These are phyloP conservation scores for Geococcyx californianus DNA, from an alignment of 2,113 vertebrate genomes.

Conservation along the genomic window DNA sequence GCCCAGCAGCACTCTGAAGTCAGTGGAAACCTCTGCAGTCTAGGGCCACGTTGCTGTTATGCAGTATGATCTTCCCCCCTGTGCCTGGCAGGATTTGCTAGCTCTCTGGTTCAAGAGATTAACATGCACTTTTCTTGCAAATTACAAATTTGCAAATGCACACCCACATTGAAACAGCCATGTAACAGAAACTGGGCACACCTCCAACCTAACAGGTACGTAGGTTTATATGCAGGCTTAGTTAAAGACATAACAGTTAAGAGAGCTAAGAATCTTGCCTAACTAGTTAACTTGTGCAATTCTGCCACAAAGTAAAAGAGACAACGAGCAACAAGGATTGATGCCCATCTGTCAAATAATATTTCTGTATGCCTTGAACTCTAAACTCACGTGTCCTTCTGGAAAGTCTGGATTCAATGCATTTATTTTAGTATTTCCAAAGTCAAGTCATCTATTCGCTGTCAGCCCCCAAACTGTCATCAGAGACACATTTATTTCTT, in stretches of 20 bases:
- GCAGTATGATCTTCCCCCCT: background rate
- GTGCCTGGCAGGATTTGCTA: background rate
- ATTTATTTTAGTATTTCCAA: background rate
- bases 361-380: background rate
- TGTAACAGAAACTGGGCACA: background rate
- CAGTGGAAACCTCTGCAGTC: rapidly evolving
- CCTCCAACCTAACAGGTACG: rapidly evolving
- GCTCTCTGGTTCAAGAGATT: background rate
- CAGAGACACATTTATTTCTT: background rate
- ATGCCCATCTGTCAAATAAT: background rate
- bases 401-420: background rate
- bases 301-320: background rate
- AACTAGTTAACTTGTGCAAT: background rate
- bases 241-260: background rate
- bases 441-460: background rate
- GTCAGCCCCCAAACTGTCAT: background rate
- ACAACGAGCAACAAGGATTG: background rate
- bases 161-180: background rate
- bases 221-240: background rate
- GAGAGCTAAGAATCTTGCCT: background rate
- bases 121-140: rapidly evolving
- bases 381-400: background rate
- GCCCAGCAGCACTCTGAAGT: background rate
- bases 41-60: background rate
- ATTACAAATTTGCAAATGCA: background rate